Evolutionary conservation across 2,113 vertebrate species (phyloP), one percentile per base, ranked within the genome.

Genomic region (Pavo muticus): DNA sequence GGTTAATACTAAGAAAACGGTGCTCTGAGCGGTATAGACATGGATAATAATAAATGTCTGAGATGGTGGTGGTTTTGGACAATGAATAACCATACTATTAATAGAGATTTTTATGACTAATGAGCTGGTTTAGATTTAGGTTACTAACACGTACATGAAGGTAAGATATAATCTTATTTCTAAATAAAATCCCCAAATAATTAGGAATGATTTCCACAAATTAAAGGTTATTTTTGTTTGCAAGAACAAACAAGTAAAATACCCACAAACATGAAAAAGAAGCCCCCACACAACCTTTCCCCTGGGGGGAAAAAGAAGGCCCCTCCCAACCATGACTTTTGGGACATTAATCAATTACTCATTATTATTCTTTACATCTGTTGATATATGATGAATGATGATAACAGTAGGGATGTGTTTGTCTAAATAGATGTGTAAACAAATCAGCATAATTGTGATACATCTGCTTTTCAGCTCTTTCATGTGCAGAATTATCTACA

Each of bases 161-260:
- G 92, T 96, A 95, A 96, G 92, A 83, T 91, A 94, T 12, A 96
- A 95, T 78, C 14, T 80, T 44, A 57, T 92, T 81, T 97, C 54
- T 78, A 65, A 79, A 77, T 25, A 87, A 65, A 81, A 73, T 60
- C 76, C 69, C n/a, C 74, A 50, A 91, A 77, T 94, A 93, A 91
- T 80, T 90, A 91, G 88, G 75, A 90, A 84, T 70, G 1, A 48
- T 87, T 54, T 84, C 24, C 45, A 39, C 15, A 82, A 70, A 85
- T 30, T 14, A 24, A 4, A 39, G 6, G 45, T 84, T 67, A 7
- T 60, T 72, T 67, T 59, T 77, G 6, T 74, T 37, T 87, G 27
- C 59, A 39, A 84, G 30, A 47, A 71, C 25, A 77, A 48, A 2
- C 8, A 69, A 85, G 19, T 1, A 16, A 27, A 29, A 63, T 40